A percentile compares a stretch with the other conserved stretches of the same genome.
These are phyloP conservation scores for Microctenopoma lineatum DNA, from an alignment of 2,797 vertebrate species.

Conservation along the genomic window DNA sequence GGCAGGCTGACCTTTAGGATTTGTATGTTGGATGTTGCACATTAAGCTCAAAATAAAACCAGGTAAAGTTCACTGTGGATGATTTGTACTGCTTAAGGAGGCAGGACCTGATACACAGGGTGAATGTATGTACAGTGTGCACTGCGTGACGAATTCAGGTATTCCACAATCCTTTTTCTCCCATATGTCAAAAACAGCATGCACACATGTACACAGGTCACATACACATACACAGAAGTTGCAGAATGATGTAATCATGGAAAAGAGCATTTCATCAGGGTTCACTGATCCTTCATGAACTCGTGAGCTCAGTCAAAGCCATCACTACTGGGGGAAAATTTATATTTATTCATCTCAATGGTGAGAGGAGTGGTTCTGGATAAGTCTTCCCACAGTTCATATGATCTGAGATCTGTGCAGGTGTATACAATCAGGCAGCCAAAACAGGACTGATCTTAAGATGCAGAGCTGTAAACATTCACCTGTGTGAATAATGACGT, in stretches of 20 bases:
- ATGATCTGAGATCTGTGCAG: slow-evolving; percentile 8
- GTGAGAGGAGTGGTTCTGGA: not conserved
- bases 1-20: not conserved
- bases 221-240: not conserved
- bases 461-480: slow-evolving; percentile 17
- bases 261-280: slow-evolving; percentile 33
- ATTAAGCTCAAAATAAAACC: not conserved
- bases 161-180: slow-evolving; percentile 22
- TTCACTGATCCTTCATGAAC: slow-evolving; percentile 18
- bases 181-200: slow-evolving; percentile 54
- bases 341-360: slow-evolving; percentile 27
- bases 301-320: slow-evolving; percentile 20
- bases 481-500: slow-evolving; percentile 36
- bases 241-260: slow-evolving; percentile 16
- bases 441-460: not conserved
- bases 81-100: not conserved
- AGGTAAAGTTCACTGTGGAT: not conserved
- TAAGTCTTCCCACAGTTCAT: slow-evolving; percentile 4
- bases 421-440: not conserved
- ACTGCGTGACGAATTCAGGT: too few species aligned
- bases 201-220: slow-evolving; percentile 1
- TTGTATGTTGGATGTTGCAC: not conserved
- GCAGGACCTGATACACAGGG: not conserved
- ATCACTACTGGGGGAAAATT: slow-evolving; percentile 18
- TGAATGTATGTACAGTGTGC: slow-evolving; percentile 3